Evolutionary conservation across 2,113 vertebrate genomes (phyloP).

Genomic region (Rhinolophus ferrumequinum): DNA sequence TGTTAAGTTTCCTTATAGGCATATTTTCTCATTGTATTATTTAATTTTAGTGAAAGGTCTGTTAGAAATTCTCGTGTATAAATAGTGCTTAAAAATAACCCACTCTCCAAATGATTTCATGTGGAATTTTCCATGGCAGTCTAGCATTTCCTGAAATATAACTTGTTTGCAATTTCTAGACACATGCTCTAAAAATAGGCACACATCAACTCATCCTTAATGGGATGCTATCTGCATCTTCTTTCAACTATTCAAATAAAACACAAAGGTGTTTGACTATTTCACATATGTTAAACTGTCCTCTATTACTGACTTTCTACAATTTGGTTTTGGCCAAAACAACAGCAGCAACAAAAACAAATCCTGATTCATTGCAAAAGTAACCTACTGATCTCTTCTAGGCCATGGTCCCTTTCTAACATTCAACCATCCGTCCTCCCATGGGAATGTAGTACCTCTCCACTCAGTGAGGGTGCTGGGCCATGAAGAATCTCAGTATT

Average conservation of each 20-base stretch:
- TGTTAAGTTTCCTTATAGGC: constrained; percentile 47
- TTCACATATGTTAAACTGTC: background rate
- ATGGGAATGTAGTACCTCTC: background rate
- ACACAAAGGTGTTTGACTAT: background rate
- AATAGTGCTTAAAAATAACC: background rate
- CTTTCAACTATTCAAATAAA: background rate
- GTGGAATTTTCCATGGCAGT: background rate
- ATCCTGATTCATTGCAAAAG: background rate
- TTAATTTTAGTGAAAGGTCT: constrained; percentile 52
- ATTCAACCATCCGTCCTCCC: background rate
- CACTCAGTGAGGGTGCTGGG: background rate
- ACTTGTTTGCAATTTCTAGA: constrained; percentile 1
- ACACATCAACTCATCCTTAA: background rate
- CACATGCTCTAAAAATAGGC: background rate
- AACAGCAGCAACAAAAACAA: background rate
- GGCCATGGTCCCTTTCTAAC: background rate
- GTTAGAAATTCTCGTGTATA: background rate
- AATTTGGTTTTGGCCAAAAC: background rate
- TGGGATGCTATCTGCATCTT: background rate
- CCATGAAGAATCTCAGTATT: background rate
- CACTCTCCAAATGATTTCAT: background rate
- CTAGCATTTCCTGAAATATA: background rate
- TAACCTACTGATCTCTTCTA: background rate
- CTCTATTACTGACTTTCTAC: background rate
- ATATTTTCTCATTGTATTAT: background rate